phyloP scores from a whole-genome alignment of 2,888 invertebrate genomes.

The Pachymerium ferrugineum region DNA sequence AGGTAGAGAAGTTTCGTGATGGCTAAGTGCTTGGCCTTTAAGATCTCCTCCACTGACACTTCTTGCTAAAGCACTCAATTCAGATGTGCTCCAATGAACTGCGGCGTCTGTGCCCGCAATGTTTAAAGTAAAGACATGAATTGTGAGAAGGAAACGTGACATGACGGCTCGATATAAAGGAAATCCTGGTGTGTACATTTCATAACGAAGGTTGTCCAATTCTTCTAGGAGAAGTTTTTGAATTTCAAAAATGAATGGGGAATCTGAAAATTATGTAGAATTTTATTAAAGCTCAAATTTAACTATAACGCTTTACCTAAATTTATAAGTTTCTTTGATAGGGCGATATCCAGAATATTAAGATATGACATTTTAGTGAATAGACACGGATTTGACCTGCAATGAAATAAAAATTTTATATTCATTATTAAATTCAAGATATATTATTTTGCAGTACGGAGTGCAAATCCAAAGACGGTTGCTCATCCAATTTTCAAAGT shows the following conservation, averaged over 20 bases:
- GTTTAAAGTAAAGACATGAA: slow-evolving; percentile 4
- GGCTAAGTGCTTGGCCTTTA: neutral
- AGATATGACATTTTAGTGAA: slow-evolving; percentile 32
- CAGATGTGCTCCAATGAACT: slow-evolving; percentile 23
- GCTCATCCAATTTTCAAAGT: slow-evolving; percentile 1
- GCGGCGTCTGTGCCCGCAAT: neutral
- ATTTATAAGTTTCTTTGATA: slow-evolving; percentile 20
- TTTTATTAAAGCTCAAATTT: neutral
- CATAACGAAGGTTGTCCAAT: neutral
- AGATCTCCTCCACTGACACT: neutral
- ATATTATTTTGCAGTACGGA: neutral
- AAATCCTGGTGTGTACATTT: neutral
- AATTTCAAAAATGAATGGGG: neutral
- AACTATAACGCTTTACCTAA: neutral
- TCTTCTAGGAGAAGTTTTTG: neutral
- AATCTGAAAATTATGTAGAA: neutral
- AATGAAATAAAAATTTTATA: too few relatives aligned
- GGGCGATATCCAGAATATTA: slow-evolving; percentile 32
- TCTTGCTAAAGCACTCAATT: slow-evolving; percentile 18
- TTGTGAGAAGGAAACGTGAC: neutral
- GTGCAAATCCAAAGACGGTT: slow-evolving; percentile 23
- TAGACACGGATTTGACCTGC: slow-evolving; percentile 33
- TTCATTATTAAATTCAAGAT: neutral
- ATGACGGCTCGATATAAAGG: neutral
- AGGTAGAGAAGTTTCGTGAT: neutral